Conservation (phyloP, 2,888 invertebrate species). For the Phortica okadai region DNA sequence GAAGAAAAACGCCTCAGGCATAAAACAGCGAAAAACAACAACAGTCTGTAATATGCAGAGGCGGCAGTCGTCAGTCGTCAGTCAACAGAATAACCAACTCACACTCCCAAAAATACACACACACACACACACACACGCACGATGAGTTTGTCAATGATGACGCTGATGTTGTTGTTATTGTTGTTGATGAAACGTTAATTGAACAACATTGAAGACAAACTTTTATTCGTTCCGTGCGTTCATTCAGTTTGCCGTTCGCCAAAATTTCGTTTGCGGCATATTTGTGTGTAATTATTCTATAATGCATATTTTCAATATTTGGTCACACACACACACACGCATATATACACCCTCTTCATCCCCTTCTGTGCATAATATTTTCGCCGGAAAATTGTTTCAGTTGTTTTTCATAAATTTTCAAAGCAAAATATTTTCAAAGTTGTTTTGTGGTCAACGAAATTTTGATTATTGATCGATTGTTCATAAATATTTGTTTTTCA, state of each 20-base stretch:
- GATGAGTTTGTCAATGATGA: too few species aligned
- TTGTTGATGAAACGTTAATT: conserved; percentile 53
- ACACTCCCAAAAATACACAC: background rate
- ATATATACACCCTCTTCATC: conserved; percentile 11
- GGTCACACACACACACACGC: conserved; percentile 28
- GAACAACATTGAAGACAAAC: conserved; percentile 60
- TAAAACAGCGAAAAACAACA: conserved; percentile 5
- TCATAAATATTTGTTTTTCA: conserved; percentile 11
- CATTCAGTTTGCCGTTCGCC: background rate
- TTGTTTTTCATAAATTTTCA: background rate
- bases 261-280: conserved; percentile 31
- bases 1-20: conserved; percentile 18
- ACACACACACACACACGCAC: background rate
- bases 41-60: background rate
- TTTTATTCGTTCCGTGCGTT: background rate
- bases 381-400: background rate
- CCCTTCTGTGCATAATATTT: background rate
- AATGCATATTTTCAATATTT: conserved; percentile 41
- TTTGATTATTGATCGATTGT: conserved; percentile 8
- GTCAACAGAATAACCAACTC: background rate
- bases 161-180: too few species aligned
- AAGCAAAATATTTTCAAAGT: conserved; percentile 15
- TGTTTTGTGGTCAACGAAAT: background rate
- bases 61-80: background rate
- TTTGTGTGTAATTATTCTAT: conserved; percentile 29